Evolutionary conservation across 2,888 invertebrate species (phyloP).

Genomic region (Cephus rjabovi): DNA sequence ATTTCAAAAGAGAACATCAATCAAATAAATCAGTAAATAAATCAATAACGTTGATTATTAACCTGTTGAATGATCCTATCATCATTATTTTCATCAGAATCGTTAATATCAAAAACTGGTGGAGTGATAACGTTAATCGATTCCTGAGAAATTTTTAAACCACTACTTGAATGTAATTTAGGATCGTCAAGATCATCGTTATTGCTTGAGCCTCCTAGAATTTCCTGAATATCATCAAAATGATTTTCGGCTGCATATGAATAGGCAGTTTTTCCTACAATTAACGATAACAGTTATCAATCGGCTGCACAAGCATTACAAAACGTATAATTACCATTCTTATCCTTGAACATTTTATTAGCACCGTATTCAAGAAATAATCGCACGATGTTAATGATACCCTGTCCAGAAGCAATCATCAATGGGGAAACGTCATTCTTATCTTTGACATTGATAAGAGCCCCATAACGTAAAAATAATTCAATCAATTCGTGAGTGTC

Average conservation of each 20-base stretch:
- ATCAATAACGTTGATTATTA: not conserved
- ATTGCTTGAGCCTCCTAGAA: not conserved
- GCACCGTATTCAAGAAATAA: slow-evolving; percentile 8
- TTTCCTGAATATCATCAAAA: not conserved
- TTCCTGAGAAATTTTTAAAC: not conserved
- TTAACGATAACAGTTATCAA: not conserved
- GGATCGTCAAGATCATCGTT: not conserved
- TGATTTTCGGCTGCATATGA: not conserved
- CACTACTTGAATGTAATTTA: not conserved
- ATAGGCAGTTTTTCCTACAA: slow-evolving; percentile 7
- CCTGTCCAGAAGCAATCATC: slow-evolving; percentile 1
- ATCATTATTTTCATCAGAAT: not conserved
- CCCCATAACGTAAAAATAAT: slow-evolving; percentile 4
- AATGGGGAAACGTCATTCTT: not conserved
- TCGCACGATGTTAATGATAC: slow-evolving; percentile 1
- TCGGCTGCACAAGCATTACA: not conserved
- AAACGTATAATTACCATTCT: not conserved
- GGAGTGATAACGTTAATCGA: not conserved
- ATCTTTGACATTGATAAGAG: slow-evolving; percentile 6
- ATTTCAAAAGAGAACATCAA: not conserved
- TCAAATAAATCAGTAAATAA: not conserved
- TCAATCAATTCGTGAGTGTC: slow-evolving; percentile 6
- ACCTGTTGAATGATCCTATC: not conserved
- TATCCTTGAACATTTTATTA: slow-evolving; percentile 1
- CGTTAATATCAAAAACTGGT: not conserved